Percentiles rank a stretch among this genome's conserved stretches.
phyloP scores from a whole-genome alignment of 2,888 invertebrate species.

The Leptarthrus brevirostris region DNA sequence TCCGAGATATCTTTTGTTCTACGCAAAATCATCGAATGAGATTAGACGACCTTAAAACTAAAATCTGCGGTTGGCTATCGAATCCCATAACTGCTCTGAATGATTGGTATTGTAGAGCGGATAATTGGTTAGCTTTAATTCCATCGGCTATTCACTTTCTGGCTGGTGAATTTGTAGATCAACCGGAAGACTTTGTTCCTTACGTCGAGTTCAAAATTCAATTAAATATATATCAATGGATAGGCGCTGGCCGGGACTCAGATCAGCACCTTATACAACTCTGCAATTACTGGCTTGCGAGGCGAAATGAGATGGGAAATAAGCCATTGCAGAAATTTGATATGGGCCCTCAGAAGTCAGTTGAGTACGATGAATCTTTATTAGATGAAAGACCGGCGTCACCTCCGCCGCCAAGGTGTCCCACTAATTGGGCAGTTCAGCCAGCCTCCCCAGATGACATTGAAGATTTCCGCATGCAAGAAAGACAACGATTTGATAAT shows the following conservation, averaged over 20 bases:
- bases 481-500: conserved; percentile 84
- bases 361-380: conserved; percentile 55
- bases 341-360: conserved; percentile 58
- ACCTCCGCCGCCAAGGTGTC: conserved; percentile 73
- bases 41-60: conserved; percentile 78
- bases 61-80: conserved; percentile 78
- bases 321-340: conserved; percentile 36
- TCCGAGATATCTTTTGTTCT: conserved; percentile 89
- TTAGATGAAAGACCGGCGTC: conserved; percentile 65
- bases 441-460: conserved; percentile 83
- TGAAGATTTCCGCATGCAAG: conserved; percentile 81
- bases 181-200: conserved; percentile 89
- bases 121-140: conserved; percentile 80
- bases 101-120: conserved; percentile 79
- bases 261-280: conserved; percentile 80
- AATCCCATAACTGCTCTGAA: conserved; percentile 85
- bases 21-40: conserved; percentile 87
- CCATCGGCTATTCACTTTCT: conserved; percentile 85
- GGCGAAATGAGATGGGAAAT: conserved; percentile 68
- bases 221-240: conserved; percentile 80
- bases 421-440: conserved; percentile 85
- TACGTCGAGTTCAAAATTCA: conserved; percentile 85
- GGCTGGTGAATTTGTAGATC: conserved; percentile 82
- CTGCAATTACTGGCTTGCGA: conserved; percentile 83
- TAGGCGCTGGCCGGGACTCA: conserved; percentile 91